Evolutionary conservation across 2,113 vertebrate genomes (phyloP).

Genomic region (Notothenia rossii): DNA sequence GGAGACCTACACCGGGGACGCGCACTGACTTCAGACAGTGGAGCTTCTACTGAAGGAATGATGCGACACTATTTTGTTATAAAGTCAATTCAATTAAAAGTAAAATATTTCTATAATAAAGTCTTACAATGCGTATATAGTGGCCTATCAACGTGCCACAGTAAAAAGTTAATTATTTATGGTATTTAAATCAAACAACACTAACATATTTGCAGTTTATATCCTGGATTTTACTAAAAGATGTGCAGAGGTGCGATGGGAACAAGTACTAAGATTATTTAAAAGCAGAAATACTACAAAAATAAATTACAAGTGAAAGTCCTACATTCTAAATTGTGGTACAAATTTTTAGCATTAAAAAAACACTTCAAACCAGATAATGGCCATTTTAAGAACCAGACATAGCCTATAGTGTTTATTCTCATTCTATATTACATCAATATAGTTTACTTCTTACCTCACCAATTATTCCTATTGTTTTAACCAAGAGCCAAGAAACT

Average conservation of each 20-base stretch:
- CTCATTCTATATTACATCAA: too few species aligned
- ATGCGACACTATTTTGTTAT: background rate
- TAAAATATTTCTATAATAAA: background rate
- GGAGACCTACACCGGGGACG: conserved; percentile 39
- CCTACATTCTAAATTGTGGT: too few species aligned
- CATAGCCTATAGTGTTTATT: too few species aligned
- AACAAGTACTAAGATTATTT: too few species aligned
- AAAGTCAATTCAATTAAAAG: background rate
- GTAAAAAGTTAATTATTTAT: background rate
- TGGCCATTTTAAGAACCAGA: too few species aligned
- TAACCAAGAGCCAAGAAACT: background rate
- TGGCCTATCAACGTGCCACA: background rate
- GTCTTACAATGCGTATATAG: background rate
- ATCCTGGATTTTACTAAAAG: too few species aligned
- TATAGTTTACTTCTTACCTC: too few species aligned
- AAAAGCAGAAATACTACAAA: too few species aligned
- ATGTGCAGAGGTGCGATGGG: too few species aligned
- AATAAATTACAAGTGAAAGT: too few species aligned
- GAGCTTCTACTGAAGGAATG: background rate
- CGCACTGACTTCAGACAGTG: conserved; percentile 49
- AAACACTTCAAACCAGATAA: too few species aligned
- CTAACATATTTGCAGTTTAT: background rate
- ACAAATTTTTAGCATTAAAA: too few species aligned
- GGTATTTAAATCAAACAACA: background rate
- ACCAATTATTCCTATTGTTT: background rate